Conservation (phyloP, 2,888 invertebrate species). For the Aquatica leii region DNA sequence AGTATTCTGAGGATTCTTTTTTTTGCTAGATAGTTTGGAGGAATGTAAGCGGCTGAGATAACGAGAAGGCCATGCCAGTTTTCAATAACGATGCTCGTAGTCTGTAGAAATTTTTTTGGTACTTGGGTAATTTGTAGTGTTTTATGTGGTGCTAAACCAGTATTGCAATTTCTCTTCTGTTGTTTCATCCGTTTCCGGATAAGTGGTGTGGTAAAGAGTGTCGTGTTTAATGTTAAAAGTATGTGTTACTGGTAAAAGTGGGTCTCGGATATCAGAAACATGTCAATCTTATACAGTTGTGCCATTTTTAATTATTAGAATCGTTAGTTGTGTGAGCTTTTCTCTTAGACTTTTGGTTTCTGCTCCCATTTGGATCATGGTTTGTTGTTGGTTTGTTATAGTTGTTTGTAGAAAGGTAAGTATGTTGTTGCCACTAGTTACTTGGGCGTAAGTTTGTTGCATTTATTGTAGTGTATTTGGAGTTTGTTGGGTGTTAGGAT, state of each 20-base stretch:
- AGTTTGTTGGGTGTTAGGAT: background rate
- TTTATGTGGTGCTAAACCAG: conserved; percentile 7
- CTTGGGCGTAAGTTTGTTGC: conserved; percentile 12
- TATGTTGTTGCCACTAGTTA: conserved; percentile 12
- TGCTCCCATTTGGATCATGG: conserved; percentile 15
- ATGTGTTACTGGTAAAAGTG: conserved; percentile 8
- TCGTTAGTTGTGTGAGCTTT: conserved; percentile 12
- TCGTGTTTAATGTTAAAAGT: conserved; percentile 5
- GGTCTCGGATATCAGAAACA: conserved; percentile 1
- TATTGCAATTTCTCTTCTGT: background rate
- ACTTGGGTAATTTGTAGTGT: conserved; percentile 7
- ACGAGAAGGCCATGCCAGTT: conserved; percentile 1
- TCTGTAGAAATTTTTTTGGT: background rate
- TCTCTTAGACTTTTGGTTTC: conserved; percentile 16
- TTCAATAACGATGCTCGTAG: conserved; percentile 4
- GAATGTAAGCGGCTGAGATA: background rate
- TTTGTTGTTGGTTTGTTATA: background rate
- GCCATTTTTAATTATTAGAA: conserved; percentile 13
- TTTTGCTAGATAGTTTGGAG: background rate
- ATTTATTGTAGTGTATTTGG: conserved; percentile 9
- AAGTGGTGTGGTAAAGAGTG: background rate
- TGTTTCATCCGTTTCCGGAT: background rate
- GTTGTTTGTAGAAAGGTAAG: conserved; percentile 4
- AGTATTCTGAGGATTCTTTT: conserved; percentile 8
- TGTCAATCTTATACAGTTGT: conserved; percentile 9